Base-by-base conservation (phyloP, 2,888 invertebrate species). In the Oligia strigilis region DNA sequence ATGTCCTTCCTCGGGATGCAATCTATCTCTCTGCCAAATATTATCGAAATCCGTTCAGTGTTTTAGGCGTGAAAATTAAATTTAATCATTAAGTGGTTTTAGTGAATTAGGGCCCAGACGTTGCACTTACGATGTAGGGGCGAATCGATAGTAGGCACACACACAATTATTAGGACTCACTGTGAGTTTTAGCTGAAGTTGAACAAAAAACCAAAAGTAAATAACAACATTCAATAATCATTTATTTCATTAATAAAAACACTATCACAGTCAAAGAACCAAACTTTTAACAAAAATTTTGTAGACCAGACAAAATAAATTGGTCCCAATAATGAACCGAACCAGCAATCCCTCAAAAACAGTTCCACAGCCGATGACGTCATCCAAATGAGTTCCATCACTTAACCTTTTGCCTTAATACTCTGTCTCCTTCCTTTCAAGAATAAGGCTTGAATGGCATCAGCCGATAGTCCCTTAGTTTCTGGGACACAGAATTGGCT, bases 391-490 rank as follows among this genome's bases (percentile, higher is more conserved):
- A 52, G 5, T 62, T 71, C 5, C 8, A 36, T 9, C 17, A 55
- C 19, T 71, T 65, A 75, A 66, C n/a, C 69, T 79, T 80, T 77
- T 1, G 77, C 19, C 19, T 73, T 81, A 40, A 81, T 82, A 72
- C 81, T 82, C 29, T 79, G 76, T 52, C 80, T 85, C 60, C 82
- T 84, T 9, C 87, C 82, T 78, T 91, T 94, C 66, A 93, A 87
- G 76, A 94, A 94, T 71, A 92, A 76, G 17, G 90, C 76, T 76
- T 95, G 95, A 74, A 95, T 95, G 4, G 92, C 93, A 78, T 96
- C 94, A 6, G 92, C 93, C 0, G 95, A 91, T 4, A 95, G 84
- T 0, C 96, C 96, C 52, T 95, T 96, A 0, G 97, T 97, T 88
- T 97, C 97, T 0, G 97, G 97, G 0, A 97, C 87, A 40, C 87